Percentiles rank a stretch among this genome's conserved stretches.
Evolutionary conservation across 1,140 invertebrate species (phyloP).

Genomic region (Dendroctonus ponderosae): DNA sequence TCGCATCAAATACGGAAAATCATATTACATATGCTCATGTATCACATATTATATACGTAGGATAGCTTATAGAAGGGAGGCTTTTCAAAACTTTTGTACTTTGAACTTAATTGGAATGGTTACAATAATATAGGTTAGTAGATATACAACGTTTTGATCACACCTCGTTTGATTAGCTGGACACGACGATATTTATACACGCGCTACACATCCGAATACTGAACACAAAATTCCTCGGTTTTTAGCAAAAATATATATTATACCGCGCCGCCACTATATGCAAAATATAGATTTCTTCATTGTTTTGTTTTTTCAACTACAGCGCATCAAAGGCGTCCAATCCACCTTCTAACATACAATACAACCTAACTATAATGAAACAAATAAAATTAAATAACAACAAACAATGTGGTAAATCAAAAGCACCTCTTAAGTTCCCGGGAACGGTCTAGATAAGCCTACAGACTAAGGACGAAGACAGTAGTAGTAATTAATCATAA

Average conservation of each 20-base stretch:
- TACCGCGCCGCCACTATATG: constrained; percentile 23
- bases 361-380: not conserved
- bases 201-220: constrained; percentile 17
- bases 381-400: constrained; percentile 9
- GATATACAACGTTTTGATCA: not conserved
- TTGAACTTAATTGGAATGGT: not conserved
- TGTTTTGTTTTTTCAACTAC: not conserved
- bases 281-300: constrained; percentile 35
- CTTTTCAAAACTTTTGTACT: no score
- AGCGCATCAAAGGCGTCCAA: not conserved
- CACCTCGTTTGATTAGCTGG: not conserved
- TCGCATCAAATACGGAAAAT: no score
- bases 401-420: constrained; percentile 4
- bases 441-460: constrained; percentile 1
- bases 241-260: constrained; percentile 40
- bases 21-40: no score
- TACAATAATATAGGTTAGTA: not conserved
- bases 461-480: constrained; percentile 22
- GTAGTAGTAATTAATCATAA: constrained; percentile 7
- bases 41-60: no score
- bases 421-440: no score
- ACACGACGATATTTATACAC: constrained; percentile 18
- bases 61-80: no score
- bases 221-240: constrained; percentile 29
- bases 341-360: not conserved